These are phyloP conservation scores for Drosophila pseudotalamancana DNA, from an alignment of 2,888 invertebrate genomes.

Conservation along the genomic window DNA sequence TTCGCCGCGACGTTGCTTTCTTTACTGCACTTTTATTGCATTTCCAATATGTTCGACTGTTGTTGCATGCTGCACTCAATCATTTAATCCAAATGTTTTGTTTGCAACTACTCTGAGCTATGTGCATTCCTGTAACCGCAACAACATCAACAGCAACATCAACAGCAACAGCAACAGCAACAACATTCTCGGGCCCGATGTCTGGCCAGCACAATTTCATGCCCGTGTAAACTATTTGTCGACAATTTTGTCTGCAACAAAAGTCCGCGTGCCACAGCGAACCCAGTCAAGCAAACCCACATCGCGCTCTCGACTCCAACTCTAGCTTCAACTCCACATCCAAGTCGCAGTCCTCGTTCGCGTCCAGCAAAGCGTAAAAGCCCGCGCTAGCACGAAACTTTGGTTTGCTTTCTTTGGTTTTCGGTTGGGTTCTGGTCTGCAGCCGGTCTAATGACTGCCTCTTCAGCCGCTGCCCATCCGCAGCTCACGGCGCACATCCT, in stretches of 20 bases:
- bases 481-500: conserved; percentile 27
- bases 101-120: conserved; percentile 55
- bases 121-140: conserved; percentile 61
- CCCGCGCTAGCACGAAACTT: conserved; percentile 56
- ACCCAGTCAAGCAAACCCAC: conserved; percentile 5
- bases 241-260: conserved; percentile 82
- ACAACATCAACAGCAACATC: conserved; percentile 50
- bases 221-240: conserved; percentile 83
- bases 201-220: conserved; percentile 78
- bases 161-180: conserved; percentile 45
- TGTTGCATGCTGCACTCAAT: conserved; percentile 65
- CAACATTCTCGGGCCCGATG: conserved; percentile 60
- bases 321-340: background rate
- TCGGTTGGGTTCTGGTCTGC: conserved; percentile 38
- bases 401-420: conserved; percentile 7
- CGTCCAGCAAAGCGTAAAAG: conserved; percentile 66
- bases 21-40: conserved; percentile 34
- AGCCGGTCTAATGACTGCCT: conserved; percentile 71
- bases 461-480: conserved; percentile 21
- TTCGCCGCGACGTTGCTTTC: conserved; percentile 30
- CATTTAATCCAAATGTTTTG: conserved; percentile 65
- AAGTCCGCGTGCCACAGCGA: conserved; percentile 70
- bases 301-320: conserved; percentile 1
- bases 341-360: conserved; percentile 1
- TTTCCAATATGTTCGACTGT: conserved; percentile 24